Evolutionary conservation across 2,797 vertebrate genomes (phyloP).

Genomic region (Prionace glauca): DNA sequence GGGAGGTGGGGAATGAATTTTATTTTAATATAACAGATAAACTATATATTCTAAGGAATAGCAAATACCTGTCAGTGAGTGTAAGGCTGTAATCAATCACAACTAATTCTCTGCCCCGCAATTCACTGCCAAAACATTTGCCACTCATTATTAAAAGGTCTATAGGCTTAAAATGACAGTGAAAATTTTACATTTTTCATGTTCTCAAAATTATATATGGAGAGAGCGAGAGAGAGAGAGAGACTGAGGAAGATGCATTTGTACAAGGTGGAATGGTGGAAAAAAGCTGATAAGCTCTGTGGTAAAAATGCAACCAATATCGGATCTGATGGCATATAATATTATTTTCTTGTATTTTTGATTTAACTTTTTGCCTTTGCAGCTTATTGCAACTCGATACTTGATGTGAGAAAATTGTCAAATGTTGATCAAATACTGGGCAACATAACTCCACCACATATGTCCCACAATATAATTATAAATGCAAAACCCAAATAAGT

Average conservation of each 20-base stretch:
- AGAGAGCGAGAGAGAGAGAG: background rate
- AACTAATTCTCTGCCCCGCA: background rate
- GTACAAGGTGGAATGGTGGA: background rate
- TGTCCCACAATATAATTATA: background rate
- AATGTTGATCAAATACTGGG: background rate
- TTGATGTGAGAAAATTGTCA: background rate
- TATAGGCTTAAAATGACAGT: background rate
- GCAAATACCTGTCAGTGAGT: constrained; percentile 5
- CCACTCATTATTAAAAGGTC: background rate
- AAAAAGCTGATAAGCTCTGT: background rate
- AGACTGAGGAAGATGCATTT: background rate
- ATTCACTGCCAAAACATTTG: constrained; percentile 24
- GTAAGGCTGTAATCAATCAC: constrained; percentile 1
- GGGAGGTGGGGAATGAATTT: background rate
- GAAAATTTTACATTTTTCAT: background rate
- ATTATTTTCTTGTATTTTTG: background rate
- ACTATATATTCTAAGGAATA: background rate
- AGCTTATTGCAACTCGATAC: background rate
- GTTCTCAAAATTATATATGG: background rate
- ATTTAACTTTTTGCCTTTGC: background rate
- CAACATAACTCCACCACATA: background rate
- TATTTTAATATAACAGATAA: constrained; percentile 24
- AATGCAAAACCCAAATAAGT: background rate
- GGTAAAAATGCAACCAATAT: background rate
- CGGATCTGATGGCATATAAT: too few relatives aligned